Conservation (phyloP, 1,140 invertebrate species). For the Heliconius eleuchia region DNA sequence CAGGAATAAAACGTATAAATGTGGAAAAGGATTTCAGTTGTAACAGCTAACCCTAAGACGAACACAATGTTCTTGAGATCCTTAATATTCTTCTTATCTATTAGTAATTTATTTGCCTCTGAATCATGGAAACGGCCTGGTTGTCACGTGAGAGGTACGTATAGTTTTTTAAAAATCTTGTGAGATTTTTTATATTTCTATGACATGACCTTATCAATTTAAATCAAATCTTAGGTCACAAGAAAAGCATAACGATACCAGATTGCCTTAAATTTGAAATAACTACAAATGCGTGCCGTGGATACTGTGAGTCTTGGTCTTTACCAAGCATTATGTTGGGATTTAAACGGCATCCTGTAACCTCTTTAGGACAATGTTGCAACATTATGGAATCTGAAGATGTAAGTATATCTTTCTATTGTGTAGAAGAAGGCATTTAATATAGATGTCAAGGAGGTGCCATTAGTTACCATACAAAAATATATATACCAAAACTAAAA, state of each 20-base stretch:
- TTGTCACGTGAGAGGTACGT: slow-evolving; percentile 68
- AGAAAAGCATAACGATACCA: slow-evolving; percentile 89
- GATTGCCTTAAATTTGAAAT: slow-evolving; percentile 92
- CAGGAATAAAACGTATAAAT: slow-evolving; percentile 27
- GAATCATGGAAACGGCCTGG: slow-evolving; percentile 71
- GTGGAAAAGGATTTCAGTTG: slow-evolving; percentile 14
- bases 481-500: too few relatives aligned
- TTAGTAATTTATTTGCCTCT: slow-evolving; percentile 50
- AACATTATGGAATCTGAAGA: slow-evolving; percentile 94
- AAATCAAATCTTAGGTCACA: slow-evolving; percentile 84
- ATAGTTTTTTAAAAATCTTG: too few relatives aligned
- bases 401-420: slow-evolving; percentile 76
- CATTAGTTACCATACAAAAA: too few relatives aligned
- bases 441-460: too few relatives aligned
- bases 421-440: too few relatives aligned
- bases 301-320: slow-evolving; percentile 92
- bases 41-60: slow-evolving; percentile 15
- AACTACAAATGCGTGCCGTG: slow-evolving; percentile 93
- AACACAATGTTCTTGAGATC: slow-evolving; percentile 60
- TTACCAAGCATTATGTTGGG: slow-evolving; percentile 84
- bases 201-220: background rate
- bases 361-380: slow-evolving; percentile 93
- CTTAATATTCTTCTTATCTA: slow-evolving; percentile 56
- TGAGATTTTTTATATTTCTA: too few relatives aligned
- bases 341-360: slow-evolving; percentile 87